Conservation (phyloP, 2,888 invertebrate species). For the Mythimna albipuncta region DNA sequence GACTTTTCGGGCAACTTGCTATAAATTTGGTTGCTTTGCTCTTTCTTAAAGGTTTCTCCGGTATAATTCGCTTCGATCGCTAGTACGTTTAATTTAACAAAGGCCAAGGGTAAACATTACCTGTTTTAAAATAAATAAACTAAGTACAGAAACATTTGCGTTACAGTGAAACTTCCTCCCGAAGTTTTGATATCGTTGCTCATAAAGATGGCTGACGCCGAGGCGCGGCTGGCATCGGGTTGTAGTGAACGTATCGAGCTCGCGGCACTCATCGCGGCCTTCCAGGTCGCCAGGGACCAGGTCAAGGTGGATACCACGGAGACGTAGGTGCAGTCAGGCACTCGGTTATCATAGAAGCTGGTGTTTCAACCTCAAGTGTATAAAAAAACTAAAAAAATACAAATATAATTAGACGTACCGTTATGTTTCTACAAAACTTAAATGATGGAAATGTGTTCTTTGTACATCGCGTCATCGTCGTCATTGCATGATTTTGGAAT, state of each 20-base stretch:
- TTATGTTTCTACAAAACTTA: background rate
- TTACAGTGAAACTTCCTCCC: conserved; percentile 96
- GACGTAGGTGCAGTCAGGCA: conserved; percentile 13
- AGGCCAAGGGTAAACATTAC: background rate
- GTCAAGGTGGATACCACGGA: conserved; percentile 69
- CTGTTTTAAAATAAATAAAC: background rate
- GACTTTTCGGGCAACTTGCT: too few relatives aligned
- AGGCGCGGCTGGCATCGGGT: conserved; percentile 96
- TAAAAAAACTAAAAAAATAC: background rate
- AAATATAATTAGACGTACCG: background rate
- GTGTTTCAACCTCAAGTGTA: background rate
- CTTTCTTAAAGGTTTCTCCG: background rate
- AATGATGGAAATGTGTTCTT: background rate
- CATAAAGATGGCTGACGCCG: conserved; percentile 97
- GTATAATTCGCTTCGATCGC: background rate
- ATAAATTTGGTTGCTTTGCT: background rate
- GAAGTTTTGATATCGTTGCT: conserved; percentile 94
- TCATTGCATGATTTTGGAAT: too few relatives aligned
- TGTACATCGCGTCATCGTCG: too few relatives aligned
- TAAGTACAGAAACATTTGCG: background rate
- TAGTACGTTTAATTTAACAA: background rate
- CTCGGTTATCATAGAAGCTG: background rate
- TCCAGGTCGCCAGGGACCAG: conserved; percentile 94
- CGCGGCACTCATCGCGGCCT: conserved; percentile 96
- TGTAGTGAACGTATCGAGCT: conserved; percentile 97